Evolutionary conservation across 1,140 invertebrate genomes (phyloP), one percentile per base, ranked within the genome.

Genomic region (Hycleus cichorii): DNA sequence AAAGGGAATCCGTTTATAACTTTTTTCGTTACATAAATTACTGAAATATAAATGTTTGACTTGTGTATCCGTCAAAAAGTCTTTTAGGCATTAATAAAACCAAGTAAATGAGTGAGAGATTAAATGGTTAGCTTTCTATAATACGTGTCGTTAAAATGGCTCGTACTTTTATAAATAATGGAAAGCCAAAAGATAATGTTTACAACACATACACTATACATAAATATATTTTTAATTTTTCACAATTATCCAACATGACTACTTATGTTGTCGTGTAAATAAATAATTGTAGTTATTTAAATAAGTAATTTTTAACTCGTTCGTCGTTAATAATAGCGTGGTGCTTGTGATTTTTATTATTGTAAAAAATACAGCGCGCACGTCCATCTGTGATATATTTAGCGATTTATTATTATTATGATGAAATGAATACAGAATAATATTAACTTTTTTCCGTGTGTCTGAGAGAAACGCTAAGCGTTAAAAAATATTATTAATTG

Each of bases 351-450:
- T 42, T 42, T 11, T 32, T 32, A 32, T 32, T 42, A 42, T 42
- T 18, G 10, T 8, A 42, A 25, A 47, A 47, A 47, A 47, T 25
- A 47, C 47, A 60, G 58, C 61, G 68, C 68, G 62, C 58, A 71
- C 68, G 67, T 66, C 66, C 64, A 72, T 69, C 71, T 73, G 71
- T 73, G 72, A 73, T 73, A 72, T 70, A 55, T 70, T 67, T 72
- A 69, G 64, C 66, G 62, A 69, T 64, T 55, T 72, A 73, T 69
- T 59, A 58, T 42, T 4, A 42, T 40, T 39, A 64, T 54, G 66
- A 64, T 70, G 66, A 65, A 64, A 69, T 69, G 49, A 67, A 67
- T 71, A 72, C 69, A 70, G 71, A 70, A 63, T 65, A 32, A 32
- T 32, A 32, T 5, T 32, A 7, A 32, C 4, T 32, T 68, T 72